Evolutionary conservation across 92 coral and sea anemone species (phyloP), one percentile per base, ranked within the genome.

Genomic region (Epizoanthus ramosus): DNA sequence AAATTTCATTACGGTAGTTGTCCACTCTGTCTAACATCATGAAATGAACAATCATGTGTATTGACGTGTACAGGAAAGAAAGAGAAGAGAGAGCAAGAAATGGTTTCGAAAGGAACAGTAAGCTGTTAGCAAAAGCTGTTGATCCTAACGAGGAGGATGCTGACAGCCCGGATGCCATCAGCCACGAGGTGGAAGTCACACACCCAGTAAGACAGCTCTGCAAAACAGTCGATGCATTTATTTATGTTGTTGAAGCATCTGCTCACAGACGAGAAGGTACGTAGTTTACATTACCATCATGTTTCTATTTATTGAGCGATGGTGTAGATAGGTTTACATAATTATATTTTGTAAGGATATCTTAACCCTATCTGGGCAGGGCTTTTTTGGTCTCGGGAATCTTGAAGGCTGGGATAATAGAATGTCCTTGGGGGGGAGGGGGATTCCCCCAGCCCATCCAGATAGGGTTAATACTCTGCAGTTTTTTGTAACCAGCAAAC

Each of bases 151-250:
- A 74, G 53, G 67, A 86, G 54, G 85, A 74, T 15, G 67, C 31
- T 8, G 85, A 84, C 72, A 63, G 73, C 5, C 9, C 17, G 3
- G 79, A 53, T 41, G 80, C 85, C 10, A 76, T 60, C 66, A 50
- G 65, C 4, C 83, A 74, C 28, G 68, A 73, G 15, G 79, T 63
- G 65, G 97, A 94, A 64, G 92, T 96, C 9, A 90, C 91, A 58
- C 99, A 96, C 69, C 75, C 98, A 10, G 99, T 96, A 54, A 87
- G 91, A 61, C 95, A 93, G 85, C 95, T 96, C 50, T 96, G 99
- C 43, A 93, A 92, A 80, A 93, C 98, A 2, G 89, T 96, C 45
- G 98, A 96, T 92, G 99, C 96, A 3, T 96, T 96, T 66, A 94
- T 96, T 66, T 96, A 92, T 71, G 97, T 94, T 5, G 90, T 96